A percentile compares a stretch with the other conserved stretches of the same genome.
These are phyloP conservation scores for Steinernema khuongi DNA, from an alignment of 1,140 invertebrate species.

Conservation along the genomic window DNA sequence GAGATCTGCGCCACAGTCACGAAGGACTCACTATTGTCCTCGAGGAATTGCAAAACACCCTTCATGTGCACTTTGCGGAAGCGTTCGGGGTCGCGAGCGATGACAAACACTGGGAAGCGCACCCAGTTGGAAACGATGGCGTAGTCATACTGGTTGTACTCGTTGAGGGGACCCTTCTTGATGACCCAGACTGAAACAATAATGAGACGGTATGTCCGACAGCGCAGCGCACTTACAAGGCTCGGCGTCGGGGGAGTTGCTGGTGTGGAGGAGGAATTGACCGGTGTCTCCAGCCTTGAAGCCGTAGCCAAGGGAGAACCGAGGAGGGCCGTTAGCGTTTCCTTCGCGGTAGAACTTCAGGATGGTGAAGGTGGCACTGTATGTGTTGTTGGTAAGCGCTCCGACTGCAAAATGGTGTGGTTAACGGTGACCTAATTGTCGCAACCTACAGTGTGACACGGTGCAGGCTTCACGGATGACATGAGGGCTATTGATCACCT, in stretches of 20 bases:
- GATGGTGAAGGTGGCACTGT: constrained; percentile 58
- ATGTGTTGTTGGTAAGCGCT: constrained; percentile 57
- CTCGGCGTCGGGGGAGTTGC: constrained; percentile 56
- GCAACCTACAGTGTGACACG: constrained; percentile 53
- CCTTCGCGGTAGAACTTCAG: constrained; percentile 58
- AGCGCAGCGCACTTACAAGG: constrained; percentile 42
- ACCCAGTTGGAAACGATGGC: constrained; percentile 58
- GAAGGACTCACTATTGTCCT: constrained; percentile 55
- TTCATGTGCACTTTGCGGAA: constrained; percentile 55
- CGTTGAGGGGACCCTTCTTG: constrained; percentile 56
- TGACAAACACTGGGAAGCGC: constrained; percentile 57
- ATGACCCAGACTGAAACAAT: constrained; percentile 56
- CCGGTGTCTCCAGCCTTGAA: constrained; percentile 58
- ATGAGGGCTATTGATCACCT: constrained; percentile 58
- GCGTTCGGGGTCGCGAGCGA: constrained; percentile 57
- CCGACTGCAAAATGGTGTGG: constrained; percentile 44
- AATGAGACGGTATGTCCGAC: background rate
- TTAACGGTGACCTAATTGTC: constrained; percentile 10
- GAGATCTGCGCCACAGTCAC: constrained; percentile 1
- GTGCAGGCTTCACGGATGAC: constrained; percentile 58
- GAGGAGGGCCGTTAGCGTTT: constrained; percentile 55
- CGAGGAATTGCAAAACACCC: constrained; percentile 54
- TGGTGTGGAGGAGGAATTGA: constrained; percentile 54
- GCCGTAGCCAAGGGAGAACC: constrained; percentile 57
- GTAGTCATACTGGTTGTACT: constrained; percentile 59